Conservation (phyloP, 1,140 invertebrate species). For the Spodoptera frugiperda region DNA sequence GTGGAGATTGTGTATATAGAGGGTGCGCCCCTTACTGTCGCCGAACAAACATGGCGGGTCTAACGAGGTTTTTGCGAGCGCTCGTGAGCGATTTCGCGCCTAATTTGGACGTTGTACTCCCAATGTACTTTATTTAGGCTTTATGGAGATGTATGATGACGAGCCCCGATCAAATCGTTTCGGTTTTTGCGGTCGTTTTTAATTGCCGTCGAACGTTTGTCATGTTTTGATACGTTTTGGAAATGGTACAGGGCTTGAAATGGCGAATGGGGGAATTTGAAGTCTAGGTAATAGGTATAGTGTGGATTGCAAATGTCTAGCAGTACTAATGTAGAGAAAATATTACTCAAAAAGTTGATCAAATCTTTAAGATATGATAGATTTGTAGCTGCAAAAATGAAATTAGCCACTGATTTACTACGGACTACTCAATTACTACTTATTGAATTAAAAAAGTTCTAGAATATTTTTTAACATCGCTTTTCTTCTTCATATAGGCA, state of each 20-base stretch:
- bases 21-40: conserved; percentile 80
- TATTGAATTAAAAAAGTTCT: no score
- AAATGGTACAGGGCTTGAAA: not conserved
- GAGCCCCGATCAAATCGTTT: conserved; percentile 11
- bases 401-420: no score
- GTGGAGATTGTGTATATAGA: conserved; percentile 80
- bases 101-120: conserved; percentile 76
- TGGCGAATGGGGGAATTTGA: no score
- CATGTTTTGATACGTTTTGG: not conserved
- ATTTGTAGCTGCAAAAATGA: no score
- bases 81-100: conserved; percentile 83
- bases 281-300: no score
- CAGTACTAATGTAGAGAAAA: no score
- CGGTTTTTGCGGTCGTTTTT: conserved; percentile 7
- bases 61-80: conserved; percentile 84
- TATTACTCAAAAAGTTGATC: no score
- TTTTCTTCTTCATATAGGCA: no score
- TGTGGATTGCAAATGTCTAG: no score
- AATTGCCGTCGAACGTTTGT: not conserved
- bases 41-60: conserved; percentile 81
- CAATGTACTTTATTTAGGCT: conserved; percentile 40
- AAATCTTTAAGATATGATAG: no score
- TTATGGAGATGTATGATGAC: conserved; percentile 23
- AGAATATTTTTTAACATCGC: no score
- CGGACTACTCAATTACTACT: no score